phyloP scores from a whole-genome alignment of 2,888 invertebrate genomes.

The Resseliella maxima region DNA sequence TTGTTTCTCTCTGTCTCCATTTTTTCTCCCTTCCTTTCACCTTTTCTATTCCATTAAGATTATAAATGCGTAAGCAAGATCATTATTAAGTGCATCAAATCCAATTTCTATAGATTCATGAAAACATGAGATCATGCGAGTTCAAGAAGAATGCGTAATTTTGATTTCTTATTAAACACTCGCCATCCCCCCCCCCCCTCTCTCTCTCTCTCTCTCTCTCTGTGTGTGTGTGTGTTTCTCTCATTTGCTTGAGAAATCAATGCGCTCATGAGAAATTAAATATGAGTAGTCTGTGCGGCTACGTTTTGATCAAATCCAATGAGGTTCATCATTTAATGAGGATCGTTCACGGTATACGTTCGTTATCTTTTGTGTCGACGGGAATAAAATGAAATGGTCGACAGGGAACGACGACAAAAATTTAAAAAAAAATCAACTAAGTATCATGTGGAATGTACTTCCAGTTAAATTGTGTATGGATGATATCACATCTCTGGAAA shows the following conservation, averaged over 20 bases:
- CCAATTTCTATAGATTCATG: neutral
- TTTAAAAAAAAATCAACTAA: neutral
- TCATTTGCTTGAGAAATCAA: neutral
- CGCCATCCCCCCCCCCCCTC: no score
- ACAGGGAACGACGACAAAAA: no score
- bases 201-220: no score
- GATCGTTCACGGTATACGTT: slow-evolving; percentile 11
- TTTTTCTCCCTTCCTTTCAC: neutral
- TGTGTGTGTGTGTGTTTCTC: no score
- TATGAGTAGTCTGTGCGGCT: slow-evolving; percentile 12
- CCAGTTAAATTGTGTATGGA: slow-evolving; percentile 10
- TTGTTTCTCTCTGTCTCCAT: neutral
- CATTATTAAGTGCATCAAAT: neutral
- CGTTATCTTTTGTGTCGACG: neutral
- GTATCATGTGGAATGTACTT: neutral
- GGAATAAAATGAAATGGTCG: no score
- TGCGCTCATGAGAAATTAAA: neutral
- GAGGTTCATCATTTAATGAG: neutral
- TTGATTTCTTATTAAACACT: neutral
- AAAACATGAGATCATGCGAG: neutral
- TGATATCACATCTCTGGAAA: neutral
- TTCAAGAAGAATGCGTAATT: slow-evolving; percentile 30
- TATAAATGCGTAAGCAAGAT: neutral
- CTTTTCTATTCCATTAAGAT: neutral
- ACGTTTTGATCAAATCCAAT: slow-evolving; percentile 23